Base-by-base conservation (phyloP, 2,797 vertebrate genomes). In the Hippopotamyrus pictus region DNA sequence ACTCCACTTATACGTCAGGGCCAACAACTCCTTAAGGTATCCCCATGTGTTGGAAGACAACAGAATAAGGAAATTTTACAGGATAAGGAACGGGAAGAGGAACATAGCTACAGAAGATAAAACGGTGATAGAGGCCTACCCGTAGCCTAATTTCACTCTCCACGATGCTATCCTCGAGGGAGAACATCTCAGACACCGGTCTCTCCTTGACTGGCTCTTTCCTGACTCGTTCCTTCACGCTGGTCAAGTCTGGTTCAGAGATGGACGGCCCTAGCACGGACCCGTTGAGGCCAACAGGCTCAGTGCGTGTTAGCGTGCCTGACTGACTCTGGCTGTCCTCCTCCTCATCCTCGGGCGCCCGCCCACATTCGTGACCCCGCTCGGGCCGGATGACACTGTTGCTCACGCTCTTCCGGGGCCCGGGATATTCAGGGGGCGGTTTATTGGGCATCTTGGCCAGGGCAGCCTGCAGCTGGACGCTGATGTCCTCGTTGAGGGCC, bases 131-230 rank as follows among this genome's bases (percentile, higher is more conserved):
- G 41, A 46, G 14, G 53, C 95, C 97, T 93, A 99, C 98, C 96
- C 97, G 96, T 92, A 98, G 97, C 92, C 97, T 97, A 88, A 99
- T 97, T 93, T 99, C 98, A 92, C 97, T 95, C 93, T 99, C 98
- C 94, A 99, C 97, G 2, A 99, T 99, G 94, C 97, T 99, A 94
- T 99, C 98, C 90, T 99, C 97, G 8, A 98, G 94, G 88, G 98
- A 98, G 92, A 99, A 99, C 97, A 99, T 98, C 94, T 99, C 98
- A 0, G 98, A 99, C 89, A 99, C 98, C 0, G 98, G 98, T 88
- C 98, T 96, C 94, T 99, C 98, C 93, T 97, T 98, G 82, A 99
- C 96, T 0, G 98, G 98, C 79, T 99, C 98, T 90, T 98, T 99
- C 92, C 97, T 97, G 92, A 98, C 97, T 54, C 98, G 92, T 93